Evolutionary conservation across 2,888 invertebrate genomes (phyloP).

Genomic region (Nycteola revayana): DNA sequence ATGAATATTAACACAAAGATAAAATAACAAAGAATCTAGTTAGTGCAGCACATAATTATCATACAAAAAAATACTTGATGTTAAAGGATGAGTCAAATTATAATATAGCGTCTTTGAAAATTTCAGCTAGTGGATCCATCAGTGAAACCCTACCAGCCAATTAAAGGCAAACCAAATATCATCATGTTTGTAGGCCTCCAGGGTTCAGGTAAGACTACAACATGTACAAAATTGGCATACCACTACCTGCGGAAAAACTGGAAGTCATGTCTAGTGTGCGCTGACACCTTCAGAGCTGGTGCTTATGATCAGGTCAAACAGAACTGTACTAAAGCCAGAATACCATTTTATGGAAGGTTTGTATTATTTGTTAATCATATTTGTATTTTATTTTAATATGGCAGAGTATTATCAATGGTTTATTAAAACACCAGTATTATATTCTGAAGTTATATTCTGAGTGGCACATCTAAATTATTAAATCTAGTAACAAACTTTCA

Average conservation of each 20-base stretch:
- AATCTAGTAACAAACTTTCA: too few species aligned
- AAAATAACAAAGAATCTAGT: too few species aligned
- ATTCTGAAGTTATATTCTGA: too few species aligned
- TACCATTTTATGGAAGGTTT: slow-evolving; percentile 99
- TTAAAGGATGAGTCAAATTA: too few species aligned
- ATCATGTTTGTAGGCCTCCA: slow-evolving; percentile 99
- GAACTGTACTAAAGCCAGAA: slow-evolving; percentile 98
- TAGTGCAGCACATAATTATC: too few species aligned
- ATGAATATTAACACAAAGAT: too few species aligned
- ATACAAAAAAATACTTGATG: too few species aligned
- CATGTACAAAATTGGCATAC: slow-evolving; percentile 99
- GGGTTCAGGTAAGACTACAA: slow-evolving; percentile 99
- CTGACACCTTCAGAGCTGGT: slow-evolving; percentile 99
- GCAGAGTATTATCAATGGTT: too few species aligned
- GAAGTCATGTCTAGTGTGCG: slow-evolving; percentile 99
- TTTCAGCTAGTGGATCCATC: slow-evolving; percentile 96
- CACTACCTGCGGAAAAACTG: slow-evolving; percentile 99
- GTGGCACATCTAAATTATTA: too few species aligned
- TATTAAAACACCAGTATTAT: too few species aligned
- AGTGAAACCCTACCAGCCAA: slow-evolving; percentile 97
- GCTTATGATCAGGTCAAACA: slow-evolving; percentile 99
- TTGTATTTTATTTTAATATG: too few species aligned
- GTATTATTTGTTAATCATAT: slow-evolving; percentile 5
- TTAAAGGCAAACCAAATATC: slow-evolving; percentile 96
- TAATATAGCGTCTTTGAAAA: too few species aligned